Percentiles rank a stretch among this genome's conserved stretches.
phyloP scores from a whole-genome alignment of 2,113 vertebrate species.

The Gavialis gangeticus region DNA sequence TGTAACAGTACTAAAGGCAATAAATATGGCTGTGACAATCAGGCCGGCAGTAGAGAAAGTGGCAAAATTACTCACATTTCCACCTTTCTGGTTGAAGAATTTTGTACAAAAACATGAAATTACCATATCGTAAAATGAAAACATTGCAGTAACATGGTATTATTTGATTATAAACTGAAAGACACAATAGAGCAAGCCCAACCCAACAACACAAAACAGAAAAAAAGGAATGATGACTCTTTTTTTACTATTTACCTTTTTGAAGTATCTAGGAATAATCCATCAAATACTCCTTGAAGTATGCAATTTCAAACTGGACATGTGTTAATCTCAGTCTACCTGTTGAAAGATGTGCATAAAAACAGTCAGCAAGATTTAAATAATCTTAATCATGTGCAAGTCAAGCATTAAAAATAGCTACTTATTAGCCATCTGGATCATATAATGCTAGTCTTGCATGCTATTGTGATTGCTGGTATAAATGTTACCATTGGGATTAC shows the following conservation, averaged over 20 bases:
- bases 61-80: not conserved
- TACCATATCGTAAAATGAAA: not conserved
- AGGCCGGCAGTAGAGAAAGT: not conserved
- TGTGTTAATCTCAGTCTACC: constrained; percentile 82
- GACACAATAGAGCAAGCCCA: constrained; percentile 45
- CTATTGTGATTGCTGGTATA: accelerated
- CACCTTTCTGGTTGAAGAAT: not conserved
- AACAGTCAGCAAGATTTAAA: not conserved
- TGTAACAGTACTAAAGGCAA: not conserved
- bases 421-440: not conserved
- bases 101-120: not conserved
- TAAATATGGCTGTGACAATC: not conserved
- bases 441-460: not conserved
- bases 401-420: not conserved
- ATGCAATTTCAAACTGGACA: constrained; percentile 67
- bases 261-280: constrained; percentile 83
- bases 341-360: constrained; percentile 65
- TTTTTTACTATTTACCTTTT: constrained; percentile 71
- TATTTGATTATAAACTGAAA: constrained; percentile 21
- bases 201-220: constrained; percentile 9
- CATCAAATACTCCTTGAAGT: constrained; percentile 78
- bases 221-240: constrained; percentile 66
- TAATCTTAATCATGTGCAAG: not conserved
- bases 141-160: not conserved
- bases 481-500: not conserved